Conservation (phyloP, 1,140 invertebrate genomes). For the Drosophila fuyamai region DNA sequence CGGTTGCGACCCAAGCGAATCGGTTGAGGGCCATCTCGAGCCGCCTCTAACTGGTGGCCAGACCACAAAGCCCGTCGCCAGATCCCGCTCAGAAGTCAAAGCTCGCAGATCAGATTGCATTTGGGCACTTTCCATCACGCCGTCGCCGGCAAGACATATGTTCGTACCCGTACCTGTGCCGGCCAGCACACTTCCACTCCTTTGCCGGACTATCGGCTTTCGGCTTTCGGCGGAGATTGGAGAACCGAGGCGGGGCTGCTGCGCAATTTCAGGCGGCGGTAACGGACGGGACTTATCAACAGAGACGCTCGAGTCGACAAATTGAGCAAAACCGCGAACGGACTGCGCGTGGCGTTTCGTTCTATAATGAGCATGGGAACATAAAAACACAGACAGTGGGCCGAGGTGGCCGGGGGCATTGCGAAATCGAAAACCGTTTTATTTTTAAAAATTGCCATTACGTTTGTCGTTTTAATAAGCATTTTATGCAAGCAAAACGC, state of each 20-base stretch:
- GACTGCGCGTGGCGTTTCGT: conserved; percentile 66
- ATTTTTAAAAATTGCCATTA: conserved; percentile 73
- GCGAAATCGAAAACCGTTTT: conserved; percentile 74
- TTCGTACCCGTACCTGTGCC: conserved; percentile 19
- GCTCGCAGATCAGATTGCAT: conserved; percentile 28
- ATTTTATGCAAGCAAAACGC: conserved; percentile 64
- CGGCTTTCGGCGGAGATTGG: conserved; percentile 12
- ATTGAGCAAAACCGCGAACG: conserved; percentile 39
- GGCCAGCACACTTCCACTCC: conserved; percentile 41
- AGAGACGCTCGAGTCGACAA: conserved; percentile 33
- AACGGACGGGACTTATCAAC: conserved; percentile 55
- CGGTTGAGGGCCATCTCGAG: conserved; percentile 40
- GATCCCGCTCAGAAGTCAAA: neutral
- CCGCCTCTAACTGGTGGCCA: conserved; percentile 33
- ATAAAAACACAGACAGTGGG: conserved; percentile 41
- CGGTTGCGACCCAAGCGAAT: conserved; percentile 57
- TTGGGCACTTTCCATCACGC: conserved; percentile 39
- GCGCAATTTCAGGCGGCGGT: conserved; percentile 56
- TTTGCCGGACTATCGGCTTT: conserved; percentile 8
- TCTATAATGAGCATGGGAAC: conserved; percentile 78
- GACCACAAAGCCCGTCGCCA: conserved; percentile 6
- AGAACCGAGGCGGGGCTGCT: conserved; percentile 22
- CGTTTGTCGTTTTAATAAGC: conserved; percentile 77
- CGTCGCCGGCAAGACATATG: conserved; percentile 20
- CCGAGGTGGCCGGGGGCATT: conserved; percentile 22